Conservation (phyloP, 2,888 invertebrate species). For the Sesamia inferens region DNA sequence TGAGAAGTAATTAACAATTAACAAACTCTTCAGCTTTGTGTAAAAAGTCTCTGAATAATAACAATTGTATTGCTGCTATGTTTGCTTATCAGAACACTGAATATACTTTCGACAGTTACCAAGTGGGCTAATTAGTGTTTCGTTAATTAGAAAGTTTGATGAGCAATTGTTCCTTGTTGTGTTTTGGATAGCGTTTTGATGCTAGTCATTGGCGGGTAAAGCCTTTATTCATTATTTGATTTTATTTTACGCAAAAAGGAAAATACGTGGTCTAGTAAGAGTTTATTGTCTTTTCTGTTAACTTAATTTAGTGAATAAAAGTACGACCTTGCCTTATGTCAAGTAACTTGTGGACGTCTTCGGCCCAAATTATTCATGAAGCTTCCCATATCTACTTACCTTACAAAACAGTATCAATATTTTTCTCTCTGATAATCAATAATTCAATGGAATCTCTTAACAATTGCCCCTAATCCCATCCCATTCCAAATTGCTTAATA, state of each 20-base stretch:
- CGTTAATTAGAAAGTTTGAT: slow-evolving; percentile 41
- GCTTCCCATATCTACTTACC: neutral
- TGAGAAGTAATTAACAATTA: neutral
- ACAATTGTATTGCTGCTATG: slow-evolving; percentile 46
- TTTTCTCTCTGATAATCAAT: slow-evolving; percentile 16
- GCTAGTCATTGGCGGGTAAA: slow-evolving; percentile 13
- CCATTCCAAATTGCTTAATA: slow-evolving; percentile 53
- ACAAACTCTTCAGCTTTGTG: neutral
- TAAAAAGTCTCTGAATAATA: slow-evolving; percentile 26
- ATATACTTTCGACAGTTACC: slow-evolving; percentile 30
- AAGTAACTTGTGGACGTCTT: slow-evolving; percentile 8
- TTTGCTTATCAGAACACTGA: slow-evolving; percentile 44
- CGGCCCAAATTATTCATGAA: slow-evolving; percentile 7
- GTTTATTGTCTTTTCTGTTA: neutral
- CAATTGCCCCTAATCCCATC: slow-evolving; percentile 40
- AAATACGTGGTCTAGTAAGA: slow-evolving; percentile 4
- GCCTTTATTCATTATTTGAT: neutral
- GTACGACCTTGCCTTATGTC: slow-evolving; percentile 2
- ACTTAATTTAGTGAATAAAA: slow-evolving; percentile 11
- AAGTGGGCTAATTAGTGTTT: slow-evolving; percentile 21
- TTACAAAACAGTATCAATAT: slow-evolving; percentile 27
- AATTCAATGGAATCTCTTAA: slow-evolving; percentile 36
- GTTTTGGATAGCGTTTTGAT: neutral
- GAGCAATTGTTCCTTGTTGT: slow-evolving; percentile 7
- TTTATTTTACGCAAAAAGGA: slow-evolving; percentile 5